Percentiles rank a stretch among this genome's conserved stretches.
phyloP scores from a whole-genome alignment of 2,113 vertebrate genomes.

The Colaptes auratus region DNA sequence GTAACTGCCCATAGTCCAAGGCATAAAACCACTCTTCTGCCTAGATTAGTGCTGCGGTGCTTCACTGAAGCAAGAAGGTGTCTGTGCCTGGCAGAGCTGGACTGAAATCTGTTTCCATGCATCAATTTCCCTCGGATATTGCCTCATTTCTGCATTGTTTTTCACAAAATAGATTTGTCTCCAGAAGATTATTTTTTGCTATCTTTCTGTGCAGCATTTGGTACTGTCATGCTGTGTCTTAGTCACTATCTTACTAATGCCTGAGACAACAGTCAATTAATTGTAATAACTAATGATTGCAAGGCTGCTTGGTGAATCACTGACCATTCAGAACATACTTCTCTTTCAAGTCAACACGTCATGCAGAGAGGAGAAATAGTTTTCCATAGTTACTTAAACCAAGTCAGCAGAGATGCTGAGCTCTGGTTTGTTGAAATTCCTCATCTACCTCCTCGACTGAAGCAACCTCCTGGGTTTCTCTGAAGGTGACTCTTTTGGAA shows the following conservation, averaged over 20 bases:
- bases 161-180: background rate
- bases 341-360: background rate
- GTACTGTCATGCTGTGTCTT: background rate
- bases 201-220: background rate
- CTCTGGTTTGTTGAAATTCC: background rate
- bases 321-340: background rate
- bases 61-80: constrained; percentile 2
- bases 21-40: background rate
- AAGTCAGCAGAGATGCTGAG: background rate
- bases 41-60: background rate
- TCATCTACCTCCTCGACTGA: fast-evolving
- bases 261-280: background rate
- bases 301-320: background rate
- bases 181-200: background rate
- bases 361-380: background rate
- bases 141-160: background rate
- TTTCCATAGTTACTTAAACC: background rate
- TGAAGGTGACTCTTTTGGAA: background rate
- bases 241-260: background rate
- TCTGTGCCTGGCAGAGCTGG: background rate
- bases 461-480: background rate
- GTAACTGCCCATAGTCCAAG: background rate
- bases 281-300: background rate
- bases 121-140: background rate
- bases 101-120: background rate